Evolutionary conservation across 2,113 vertebrate genomes (phyloP).

Genomic region (Triplophysa dalaica): DNA sequence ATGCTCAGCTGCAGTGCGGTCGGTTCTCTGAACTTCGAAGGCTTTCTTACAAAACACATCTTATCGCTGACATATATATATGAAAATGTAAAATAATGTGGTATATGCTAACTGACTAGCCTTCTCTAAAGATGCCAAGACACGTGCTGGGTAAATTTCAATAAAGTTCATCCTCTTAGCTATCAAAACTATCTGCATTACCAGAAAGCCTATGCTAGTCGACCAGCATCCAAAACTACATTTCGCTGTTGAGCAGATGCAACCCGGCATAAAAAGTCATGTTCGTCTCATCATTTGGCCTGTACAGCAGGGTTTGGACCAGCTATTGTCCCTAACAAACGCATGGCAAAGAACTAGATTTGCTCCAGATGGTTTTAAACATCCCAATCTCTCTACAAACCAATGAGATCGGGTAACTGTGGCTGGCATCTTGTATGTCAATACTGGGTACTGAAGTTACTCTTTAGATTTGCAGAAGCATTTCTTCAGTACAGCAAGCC

Average conservation of each 20-base stretch:
- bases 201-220: not conserved
- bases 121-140: not conserved
- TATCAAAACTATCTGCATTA: not conserved
- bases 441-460: conserved; percentile 17
- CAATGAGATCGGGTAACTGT: conserved; percentile 22
- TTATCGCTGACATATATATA: no score
- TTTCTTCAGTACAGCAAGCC: conserved; percentile 2
- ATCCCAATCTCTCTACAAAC: not conserved
- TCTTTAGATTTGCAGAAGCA: conserved; percentile 8
- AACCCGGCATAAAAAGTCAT: not conserved
- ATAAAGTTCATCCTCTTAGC: no score
- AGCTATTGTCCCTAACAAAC: conserved; percentile 28
- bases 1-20: no score
- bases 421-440: conserved; percentile 2
- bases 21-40: no score
- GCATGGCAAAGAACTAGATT: conserved; percentile 33
- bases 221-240: not conserved
- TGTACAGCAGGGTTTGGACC: conserved; percentile 25
- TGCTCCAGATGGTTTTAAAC: not conserved
- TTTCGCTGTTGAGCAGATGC: not conserved
- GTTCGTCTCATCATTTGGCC: not conserved
- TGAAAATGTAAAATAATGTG: no score
- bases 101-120: no score
- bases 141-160: no score
- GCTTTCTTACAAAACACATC: no score